These are phyloP conservation scores for Sceloporus tristichus DNA, from an alignment of 2,113 vertebrate species.

Conservation along the genomic window DNA sequence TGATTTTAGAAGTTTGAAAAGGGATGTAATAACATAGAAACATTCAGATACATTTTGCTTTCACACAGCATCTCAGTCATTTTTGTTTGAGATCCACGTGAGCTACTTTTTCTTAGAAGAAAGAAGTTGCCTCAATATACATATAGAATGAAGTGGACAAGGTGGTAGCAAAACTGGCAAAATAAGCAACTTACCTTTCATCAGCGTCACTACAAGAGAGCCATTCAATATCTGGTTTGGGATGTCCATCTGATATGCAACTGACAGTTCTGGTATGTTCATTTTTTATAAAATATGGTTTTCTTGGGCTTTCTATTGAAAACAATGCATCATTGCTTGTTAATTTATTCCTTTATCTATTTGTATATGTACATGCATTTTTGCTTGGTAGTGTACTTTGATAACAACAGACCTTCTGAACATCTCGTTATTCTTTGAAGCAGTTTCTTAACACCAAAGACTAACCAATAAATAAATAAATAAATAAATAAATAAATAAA, in stretches of 20 bases:
- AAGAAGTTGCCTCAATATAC: slow-evolving; percentile 11
- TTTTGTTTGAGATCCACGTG: not conserved
- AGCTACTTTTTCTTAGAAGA: not conserved
- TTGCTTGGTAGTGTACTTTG: not conserved
- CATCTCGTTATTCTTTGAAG: too few species aligned
- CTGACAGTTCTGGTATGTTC: slow-evolving; percentile 56
- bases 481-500: too few species aligned
- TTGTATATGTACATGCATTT: not conserved
- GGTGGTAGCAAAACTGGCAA: not conserved
- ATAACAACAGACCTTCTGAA: not conserved
- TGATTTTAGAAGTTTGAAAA: too few species aligned
- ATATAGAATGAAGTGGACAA: not conserved
- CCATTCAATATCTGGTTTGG: slow-evolving; percentile 81
- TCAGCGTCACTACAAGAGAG: slow-evolving; percentile 69
- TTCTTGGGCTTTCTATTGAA: slow-evolving; percentile 73
- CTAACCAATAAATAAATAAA: not conserved
- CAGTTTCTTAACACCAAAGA: too few species aligned
- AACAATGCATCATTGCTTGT: slow-evolving; percentile 36
- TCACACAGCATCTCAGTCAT: not conserved
- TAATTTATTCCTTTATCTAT: not conserved
- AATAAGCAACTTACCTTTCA: slow-evolving; percentile 68
- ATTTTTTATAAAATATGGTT: slow-evolving; percentile 77
- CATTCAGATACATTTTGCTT: not conserved
- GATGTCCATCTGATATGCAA: slow-evolving; percentile 83
- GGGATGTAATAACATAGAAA: not conserved